These are phyloP conservation scores for Brachionus rotundiformis DNA, from an alignment of 1,140 invertebrate species.

Conservation along the genomic window DNA sequence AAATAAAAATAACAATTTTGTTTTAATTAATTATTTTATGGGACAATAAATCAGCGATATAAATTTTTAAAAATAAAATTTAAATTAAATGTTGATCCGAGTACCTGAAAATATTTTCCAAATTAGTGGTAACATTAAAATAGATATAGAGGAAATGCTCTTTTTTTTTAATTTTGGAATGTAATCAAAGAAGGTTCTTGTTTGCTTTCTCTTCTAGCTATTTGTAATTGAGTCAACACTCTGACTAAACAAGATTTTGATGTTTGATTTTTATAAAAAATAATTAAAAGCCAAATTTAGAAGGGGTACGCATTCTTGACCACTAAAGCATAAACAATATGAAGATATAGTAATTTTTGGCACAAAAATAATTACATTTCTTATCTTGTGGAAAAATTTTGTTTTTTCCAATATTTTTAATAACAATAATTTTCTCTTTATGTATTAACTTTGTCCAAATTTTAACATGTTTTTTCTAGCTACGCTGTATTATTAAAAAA, in stretches of 20 bases:
- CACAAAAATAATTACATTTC: conserved; percentile 15
- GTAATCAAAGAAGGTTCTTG: too few relatives aligned
- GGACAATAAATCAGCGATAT: conserved; percentile 38
- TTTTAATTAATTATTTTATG: conserved; percentile 34
- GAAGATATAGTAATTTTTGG: not conserved
- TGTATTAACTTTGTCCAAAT: not conserved
- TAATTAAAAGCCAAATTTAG: not conserved
- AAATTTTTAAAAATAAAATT: not conserved
- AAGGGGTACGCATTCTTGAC: not conserved
- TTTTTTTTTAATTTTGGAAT: too few relatives aligned
- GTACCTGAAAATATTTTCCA: conserved; percentile 1
- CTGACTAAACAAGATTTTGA: not conserved
- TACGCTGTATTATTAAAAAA: not conserved
- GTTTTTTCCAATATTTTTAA: not conserved
- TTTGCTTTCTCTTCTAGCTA: not conserved
- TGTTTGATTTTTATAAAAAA: conserved; percentile 11
- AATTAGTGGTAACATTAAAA: not conserved
- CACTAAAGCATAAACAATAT: not conserved
- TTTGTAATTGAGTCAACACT: not conserved
- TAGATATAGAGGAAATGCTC: not conserved
- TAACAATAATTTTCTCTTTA: not conserved
- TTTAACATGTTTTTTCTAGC: not conserved
- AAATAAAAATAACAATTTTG: conserved; percentile 22
- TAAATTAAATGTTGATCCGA: not conserved
- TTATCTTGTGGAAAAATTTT: not conserved